Evolutionary conservation across 2,797 vertebrate species (phyloP).

Genomic region (Mionectes olivaceus): DNA sequence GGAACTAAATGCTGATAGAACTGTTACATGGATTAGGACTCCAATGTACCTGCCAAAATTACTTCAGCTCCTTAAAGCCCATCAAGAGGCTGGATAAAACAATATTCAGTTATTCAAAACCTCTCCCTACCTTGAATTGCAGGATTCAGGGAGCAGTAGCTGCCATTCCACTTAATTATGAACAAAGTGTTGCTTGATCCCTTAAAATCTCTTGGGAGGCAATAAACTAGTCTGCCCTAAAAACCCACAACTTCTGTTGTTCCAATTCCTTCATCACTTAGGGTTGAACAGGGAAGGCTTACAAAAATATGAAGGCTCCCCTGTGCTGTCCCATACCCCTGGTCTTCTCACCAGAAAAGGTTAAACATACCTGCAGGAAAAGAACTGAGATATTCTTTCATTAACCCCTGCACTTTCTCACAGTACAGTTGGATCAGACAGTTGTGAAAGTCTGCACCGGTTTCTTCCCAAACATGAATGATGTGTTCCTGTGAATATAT

Average conservation of each 20-base stretch:
- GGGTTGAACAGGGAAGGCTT: neutral
- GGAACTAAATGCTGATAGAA: neutral
- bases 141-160: neutral
- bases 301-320: neutral
- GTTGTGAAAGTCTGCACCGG: slow-evolving; percentile 91
- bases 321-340: neutral
- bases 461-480: slow-evolving; percentile 92
- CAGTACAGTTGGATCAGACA: slow-evolving; percentile 96
- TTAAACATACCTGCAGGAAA: slow-evolving; percentile 86
- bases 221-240: neutral
- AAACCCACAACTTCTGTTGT: neutral
- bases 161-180: neutral
- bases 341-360: neutral
- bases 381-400: slow-evolving; percentile 93
- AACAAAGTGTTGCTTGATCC: neutral
- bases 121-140: neutral
- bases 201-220: neutral
- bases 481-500: slow-evolving; percentile 87
- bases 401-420: slow-evolving; percentile 93
- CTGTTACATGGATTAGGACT: neutral
- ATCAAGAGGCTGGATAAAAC: neutral
- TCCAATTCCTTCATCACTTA: neutral
- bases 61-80: neutral
- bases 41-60: neutral
- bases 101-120: neutral